Evolutionary conservation across 2,797 vertebrate species (phyloP).

Genomic region (Micromesistius poutassou): DNA sequence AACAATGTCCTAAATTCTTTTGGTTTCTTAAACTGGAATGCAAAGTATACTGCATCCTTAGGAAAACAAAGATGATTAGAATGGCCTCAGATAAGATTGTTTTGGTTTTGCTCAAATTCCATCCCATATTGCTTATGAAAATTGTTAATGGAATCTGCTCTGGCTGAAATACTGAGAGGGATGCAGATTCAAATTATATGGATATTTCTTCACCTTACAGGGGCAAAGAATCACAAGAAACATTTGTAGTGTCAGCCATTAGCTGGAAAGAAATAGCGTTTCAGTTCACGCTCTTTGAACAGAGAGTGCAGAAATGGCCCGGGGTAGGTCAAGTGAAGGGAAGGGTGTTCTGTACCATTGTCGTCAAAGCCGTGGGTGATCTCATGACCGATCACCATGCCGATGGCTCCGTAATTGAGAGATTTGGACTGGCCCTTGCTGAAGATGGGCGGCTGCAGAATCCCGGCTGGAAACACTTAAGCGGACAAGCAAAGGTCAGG

Average conservation of each 20-base stretch:
- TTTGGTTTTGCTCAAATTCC: background rate
- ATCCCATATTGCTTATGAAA: background rate
- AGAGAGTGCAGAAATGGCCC: background rate
- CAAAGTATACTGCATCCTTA: background rate
- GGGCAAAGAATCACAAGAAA: background rate
- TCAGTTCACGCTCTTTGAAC: background rate
- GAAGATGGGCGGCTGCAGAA: constrained; percentile 95
- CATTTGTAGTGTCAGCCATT: background rate
- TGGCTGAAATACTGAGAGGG: background rate
- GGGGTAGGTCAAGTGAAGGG: background rate
- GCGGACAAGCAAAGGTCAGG: background rate
- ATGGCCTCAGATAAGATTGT: background rate
- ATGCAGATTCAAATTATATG: background rate
- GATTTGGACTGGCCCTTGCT: constrained; percentile 86
- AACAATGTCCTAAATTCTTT: background rate
- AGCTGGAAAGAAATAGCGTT: background rate
- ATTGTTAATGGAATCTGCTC: background rate
- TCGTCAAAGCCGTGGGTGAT: constrained; percentile 97
- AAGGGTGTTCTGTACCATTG: constrained; percentile 77
- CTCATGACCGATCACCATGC: constrained; percentile 97
- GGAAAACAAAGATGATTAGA: background rate
- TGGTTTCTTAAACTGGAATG: background rate
- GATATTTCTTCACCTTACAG: background rate
- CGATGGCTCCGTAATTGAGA: constrained; percentile 91
- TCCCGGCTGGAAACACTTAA: constrained; percentile 93